Evolutionary conservation across 2,888 invertebrate species (phyloP), one percentile per base, ranked within the genome.

Genomic region (Drosophila recens): DNA sequence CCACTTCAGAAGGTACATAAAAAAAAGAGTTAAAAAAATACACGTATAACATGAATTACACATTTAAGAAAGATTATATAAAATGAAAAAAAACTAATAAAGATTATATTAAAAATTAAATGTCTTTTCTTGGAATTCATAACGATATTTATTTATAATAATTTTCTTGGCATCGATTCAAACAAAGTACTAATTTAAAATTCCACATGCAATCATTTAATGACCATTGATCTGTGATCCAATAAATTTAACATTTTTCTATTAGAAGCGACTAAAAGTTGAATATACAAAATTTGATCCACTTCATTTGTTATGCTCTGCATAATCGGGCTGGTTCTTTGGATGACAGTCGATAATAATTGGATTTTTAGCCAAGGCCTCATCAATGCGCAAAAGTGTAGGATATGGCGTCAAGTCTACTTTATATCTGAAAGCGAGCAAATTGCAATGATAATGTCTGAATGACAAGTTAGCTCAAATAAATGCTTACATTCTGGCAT

Each of bases 331-430:
- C 93, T 99, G 98, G 82, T 95, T 95, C 73, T 96, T 96, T 20
- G 98, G 98, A 93, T 98, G 97, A 38, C 98, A 97, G n/a, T 96
- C 96, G 73, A 96, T 94, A 93, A 99, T 98, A 3, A 97, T 97
- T 11, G 97, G 97, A 91, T 98, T 96, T 87, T 96, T 95, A 90
- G 96, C 95, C 74, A 98, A 93, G 86, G 96, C 96, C 57, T 96
- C 95, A 92, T 97, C 96, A 68, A 99, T 96, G 87, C 97, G 95
- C 54, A 95, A 93, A 82, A 98, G 97, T 61, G 96, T 97, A 0
- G 98, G 98, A 92, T 96, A 99, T 0, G 96, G 96, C 69, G 96
- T 94, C 75, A 98, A 93, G 91, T 98, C 97, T 3, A 98, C 97
- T 84, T 97, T 97, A 93, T 98, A 98, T 93, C 98, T 96, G 90